phyloP scores from a whole-genome alignment of 2,888 invertebrate genomes.

The Doris montereyensis region DNA sequence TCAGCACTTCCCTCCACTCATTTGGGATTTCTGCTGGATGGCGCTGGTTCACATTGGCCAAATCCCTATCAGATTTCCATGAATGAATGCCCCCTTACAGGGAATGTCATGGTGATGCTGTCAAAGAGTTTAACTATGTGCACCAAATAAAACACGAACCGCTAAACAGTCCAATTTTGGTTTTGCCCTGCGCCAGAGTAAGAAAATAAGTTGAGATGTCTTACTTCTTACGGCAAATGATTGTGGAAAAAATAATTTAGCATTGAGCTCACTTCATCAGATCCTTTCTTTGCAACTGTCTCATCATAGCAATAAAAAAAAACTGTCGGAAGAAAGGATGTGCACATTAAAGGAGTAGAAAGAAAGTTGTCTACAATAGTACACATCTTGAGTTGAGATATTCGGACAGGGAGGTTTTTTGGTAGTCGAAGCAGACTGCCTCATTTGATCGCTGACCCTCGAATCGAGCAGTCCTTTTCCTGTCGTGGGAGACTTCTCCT shows the following conservation, averaged over 20 bases:
- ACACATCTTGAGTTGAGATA: not conserved
- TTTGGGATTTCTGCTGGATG: not conserved
- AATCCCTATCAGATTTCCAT: not conserved
- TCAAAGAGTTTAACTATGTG: not conserved
- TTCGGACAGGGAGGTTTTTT: constrained; percentile 3
- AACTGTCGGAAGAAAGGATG: not conserved
- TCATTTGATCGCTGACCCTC: not conserved
- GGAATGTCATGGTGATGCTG: not conserved
- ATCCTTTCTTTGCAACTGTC: not conserved
- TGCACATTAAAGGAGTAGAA: not conserved
- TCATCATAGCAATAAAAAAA: constrained; percentile 8
- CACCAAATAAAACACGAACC: not conserved
- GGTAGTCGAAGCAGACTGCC: not conserved
- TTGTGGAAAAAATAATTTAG: not conserved
- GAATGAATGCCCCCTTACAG: not conserved
- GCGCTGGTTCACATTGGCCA: not conserved
- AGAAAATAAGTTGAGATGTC: not conserved
- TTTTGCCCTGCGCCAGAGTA: constrained; percentile 6
- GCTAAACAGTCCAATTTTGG: not conserved
- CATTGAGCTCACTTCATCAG: not conserved
- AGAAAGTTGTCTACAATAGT: constrained; percentile 7
- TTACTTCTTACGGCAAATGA: not conserved
- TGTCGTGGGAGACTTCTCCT: not conserved
- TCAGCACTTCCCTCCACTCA: not conserved
- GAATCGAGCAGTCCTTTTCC: not conserved